Evolutionary conservation across 2,797 vertebrate genomes (phyloP).

Genomic region (Cetoscarus ocellatus): DNA sequence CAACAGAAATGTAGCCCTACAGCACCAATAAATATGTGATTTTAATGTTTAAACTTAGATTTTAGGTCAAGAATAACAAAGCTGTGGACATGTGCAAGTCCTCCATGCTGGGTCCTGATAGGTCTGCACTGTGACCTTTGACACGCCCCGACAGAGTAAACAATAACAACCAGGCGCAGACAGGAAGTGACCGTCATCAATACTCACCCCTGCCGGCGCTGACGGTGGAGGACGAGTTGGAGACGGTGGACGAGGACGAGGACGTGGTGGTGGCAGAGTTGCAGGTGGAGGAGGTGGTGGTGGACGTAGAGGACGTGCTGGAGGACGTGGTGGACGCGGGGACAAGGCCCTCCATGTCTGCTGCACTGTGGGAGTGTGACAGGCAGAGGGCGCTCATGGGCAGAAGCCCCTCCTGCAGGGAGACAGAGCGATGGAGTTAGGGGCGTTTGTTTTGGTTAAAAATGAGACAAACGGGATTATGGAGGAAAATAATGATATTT

Average conservation of each 20-base stretch:
- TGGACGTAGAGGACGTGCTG: constrained; percentile 51
- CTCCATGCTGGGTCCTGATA: no score
- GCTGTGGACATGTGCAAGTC: no score
- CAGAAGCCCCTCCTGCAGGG: constrained; percentile 89
- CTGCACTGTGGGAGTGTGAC: constrained; percentile 96
- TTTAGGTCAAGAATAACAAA: no score
- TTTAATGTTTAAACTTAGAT: no score
- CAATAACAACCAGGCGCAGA: no score
- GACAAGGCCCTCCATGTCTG: constrained; percentile 95
- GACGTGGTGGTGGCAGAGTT: constrained; percentile 42
- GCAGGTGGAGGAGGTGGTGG: constrained; percentile 40
- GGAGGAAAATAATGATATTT: no score
- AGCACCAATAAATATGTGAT: no score
- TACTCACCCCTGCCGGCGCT: constrained; percentile 85
- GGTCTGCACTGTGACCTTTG: no score
- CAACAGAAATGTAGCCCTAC: no score
- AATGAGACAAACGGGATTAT: no score
- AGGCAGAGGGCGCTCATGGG: constrained; percentile 95
- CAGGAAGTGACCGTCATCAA: not conserved
- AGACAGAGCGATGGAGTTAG: not conserved
- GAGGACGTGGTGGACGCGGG: constrained; percentile 72
- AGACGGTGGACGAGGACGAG: constrained; percentile 29
- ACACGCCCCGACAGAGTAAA: no score
- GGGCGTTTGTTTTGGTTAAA: not conserved
- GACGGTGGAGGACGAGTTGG: constrained; percentile 42